These are phyloP conservation scores for Macrosiphum euphorbiae DNA, from an alignment of 2,888 invertebrate species.

Conservation along the genomic window DNA sequence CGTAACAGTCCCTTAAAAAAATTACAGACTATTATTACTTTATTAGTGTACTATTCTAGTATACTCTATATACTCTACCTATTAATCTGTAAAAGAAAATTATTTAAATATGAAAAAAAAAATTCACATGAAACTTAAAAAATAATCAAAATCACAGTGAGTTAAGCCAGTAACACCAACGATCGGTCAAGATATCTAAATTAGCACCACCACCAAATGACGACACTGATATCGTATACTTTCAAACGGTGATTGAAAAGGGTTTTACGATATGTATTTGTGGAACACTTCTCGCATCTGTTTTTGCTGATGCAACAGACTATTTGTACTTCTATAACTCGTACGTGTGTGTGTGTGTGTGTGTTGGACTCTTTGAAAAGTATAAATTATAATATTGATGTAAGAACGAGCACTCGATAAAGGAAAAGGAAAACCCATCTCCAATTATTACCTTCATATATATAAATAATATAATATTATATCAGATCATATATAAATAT, in stretches of 20 bases:
- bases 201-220: not conserved
- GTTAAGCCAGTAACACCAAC: not conserved
- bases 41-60: no score
- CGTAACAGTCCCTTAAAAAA: not conserved
- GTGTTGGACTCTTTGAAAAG: not conserved
- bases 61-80: no score
- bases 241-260: not conserved
- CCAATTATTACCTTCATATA: not conserved
- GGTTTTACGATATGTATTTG: not conserved
- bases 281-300: not conserved
- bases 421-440: not conserved
- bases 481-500: not conserved
- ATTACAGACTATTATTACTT: no score
- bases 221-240: not conserved
- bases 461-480: not conserved
- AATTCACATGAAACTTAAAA: not conserved
- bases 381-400: slow-evolving; percentile 24
- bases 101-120: not conserved
- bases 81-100: no score
- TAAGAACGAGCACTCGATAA: not conserved
- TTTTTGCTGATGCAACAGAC: not conserved
- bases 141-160: not conserved
- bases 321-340: not conserved
- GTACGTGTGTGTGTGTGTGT: not conserved
- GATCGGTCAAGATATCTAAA: not conserved